phyloP scores from a whole-genome alignment of 2,797 vertebrate genomes.

The Caiman crocodilus region DNA sequence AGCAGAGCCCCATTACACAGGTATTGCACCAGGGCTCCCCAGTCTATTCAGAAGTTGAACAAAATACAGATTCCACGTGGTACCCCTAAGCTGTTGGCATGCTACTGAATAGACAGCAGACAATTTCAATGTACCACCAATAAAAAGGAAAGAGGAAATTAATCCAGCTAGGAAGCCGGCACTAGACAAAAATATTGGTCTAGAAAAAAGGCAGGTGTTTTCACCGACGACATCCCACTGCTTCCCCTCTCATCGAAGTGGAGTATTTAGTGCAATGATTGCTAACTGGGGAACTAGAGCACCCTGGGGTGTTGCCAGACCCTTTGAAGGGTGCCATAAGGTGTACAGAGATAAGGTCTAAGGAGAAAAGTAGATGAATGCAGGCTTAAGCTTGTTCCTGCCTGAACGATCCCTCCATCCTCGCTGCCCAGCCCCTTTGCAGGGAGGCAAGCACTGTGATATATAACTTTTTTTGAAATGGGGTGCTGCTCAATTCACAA shows the following conservation, averaged over 20 bases:
- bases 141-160: background rate
- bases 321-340: background rate
- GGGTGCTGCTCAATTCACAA: too few species aligned
- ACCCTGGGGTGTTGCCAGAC: background rate
- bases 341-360: too few species aligned
- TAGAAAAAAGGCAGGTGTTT: background rate
- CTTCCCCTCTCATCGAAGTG: background rate
- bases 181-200: background rate
- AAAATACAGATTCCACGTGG: background rate
- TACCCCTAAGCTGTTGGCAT: background rate
- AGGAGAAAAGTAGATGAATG: too few species aligned
- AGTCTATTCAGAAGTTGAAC: background rate
- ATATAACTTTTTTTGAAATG: too few species aligned
- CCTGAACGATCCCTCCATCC: too few species aligned
- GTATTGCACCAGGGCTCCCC: background rate
- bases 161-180: background rate
- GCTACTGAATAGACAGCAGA: background rate
- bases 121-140: background rate
- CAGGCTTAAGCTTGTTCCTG: too few species aligned
- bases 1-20: background rate
- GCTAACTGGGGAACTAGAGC: background rate
- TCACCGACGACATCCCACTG: background rate
- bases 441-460: too few species aligned
- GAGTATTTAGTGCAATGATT: background rate
- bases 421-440: too few species aligned